Base-by-base conservation (phyloP, 2,888 invertebrate genomes). In the Callosobruchus maculatus region DNA sequence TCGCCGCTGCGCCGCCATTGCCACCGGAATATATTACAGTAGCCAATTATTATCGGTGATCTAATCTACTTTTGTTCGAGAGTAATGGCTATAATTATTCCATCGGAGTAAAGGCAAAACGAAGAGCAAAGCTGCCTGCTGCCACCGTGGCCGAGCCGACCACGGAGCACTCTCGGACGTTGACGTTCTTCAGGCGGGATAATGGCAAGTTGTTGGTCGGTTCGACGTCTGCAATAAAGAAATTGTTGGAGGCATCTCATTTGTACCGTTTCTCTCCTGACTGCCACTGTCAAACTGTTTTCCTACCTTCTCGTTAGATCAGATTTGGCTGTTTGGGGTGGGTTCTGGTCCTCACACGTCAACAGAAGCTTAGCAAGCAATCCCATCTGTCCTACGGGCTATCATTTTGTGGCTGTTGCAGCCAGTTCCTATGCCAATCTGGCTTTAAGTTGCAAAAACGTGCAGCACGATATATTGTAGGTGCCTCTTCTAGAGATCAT, bases 11-110 rank as follows among this genome's bases (percentile, higher is more conserved):
- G 7, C 49, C 49, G 49, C 49, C 49, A 49, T 49, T 49, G 49
- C 49, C 49, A 49, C 76, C 74, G 74, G 78, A 80, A 81, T 81
- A 81, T 80, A 81, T 81, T 81, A 81, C 80, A 75, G 81, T 81
- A 81, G 81, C 80, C 81, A 80, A 81, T 81, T 80, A 82, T 82
- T 79, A 81, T 82, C 81, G 79, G 78, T 79, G 81, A 82, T 82
- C 82, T 82, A 82, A 82, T 82, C 81, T 80, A 80, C 81, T 81
- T 82, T 81, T 81, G 81, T 82, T 81, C 80, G 78, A 78, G 75
- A 82, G 81, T 82, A 82, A 82, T 82, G 82, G 81, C 81, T 80
- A 81, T 82, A 82, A 82, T 82, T 82, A 82, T 82, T 82, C 81
- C 82, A 80, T 79, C 79, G 78, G 73, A 77, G 76, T 73, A 72